A percentile compares a stretch with the other conserved stretches of the same genome.
Conservation (phyloP, 2,113 vertebrate genomes). For the Siphamia tubifer region DNA sequence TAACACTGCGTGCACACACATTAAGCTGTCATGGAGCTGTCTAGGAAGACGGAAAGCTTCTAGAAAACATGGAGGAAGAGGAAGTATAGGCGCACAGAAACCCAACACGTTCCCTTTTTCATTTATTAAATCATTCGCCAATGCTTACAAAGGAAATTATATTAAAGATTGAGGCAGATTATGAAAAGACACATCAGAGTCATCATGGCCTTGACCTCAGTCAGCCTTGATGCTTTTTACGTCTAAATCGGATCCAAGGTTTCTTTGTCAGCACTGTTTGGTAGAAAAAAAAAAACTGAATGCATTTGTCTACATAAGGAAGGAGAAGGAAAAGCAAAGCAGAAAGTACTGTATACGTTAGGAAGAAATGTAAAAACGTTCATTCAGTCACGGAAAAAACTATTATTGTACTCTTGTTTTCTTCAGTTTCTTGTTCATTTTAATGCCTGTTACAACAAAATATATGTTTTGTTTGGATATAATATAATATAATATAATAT, state of each 20-base stretch:
- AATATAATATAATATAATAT: too few relatives aligned
- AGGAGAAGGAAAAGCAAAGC: too few relatives aligned
- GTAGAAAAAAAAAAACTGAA: constrained; percentile 33
- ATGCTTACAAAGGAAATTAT: not conserved
- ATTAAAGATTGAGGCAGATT: not conserved
- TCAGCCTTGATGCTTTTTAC: constrained; percentile 19
- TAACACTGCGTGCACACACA: not conserved
- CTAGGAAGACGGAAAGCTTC: constrained; percentile 6
- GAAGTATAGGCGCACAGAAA: not conserved
- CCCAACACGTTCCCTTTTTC: not conserved
- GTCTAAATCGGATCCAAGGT: constrained; percentile 54
- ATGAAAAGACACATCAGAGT: not conserved
- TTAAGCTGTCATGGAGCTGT: not conserved
- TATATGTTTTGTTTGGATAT: too few relatives aligned
- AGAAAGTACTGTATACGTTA: too few relatives aligned
- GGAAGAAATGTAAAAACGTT: too few relatives aligned
- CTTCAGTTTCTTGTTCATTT: too few relatives aligned
- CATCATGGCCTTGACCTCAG: constrained; percentile 21
- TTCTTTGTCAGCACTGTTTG: constrained; percentile 24
- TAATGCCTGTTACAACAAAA: too few relatives aligned
- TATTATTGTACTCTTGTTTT: too few relatives aligned
- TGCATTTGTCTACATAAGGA: constrained; percentile 22
- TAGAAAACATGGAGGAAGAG: not conserved
- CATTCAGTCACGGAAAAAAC: too few relatives aligned
- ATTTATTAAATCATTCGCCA: not conserved